Conservation (phyloP, 2,888 invertebrate genomes). For the Pyrrhia umbra region DNA sequence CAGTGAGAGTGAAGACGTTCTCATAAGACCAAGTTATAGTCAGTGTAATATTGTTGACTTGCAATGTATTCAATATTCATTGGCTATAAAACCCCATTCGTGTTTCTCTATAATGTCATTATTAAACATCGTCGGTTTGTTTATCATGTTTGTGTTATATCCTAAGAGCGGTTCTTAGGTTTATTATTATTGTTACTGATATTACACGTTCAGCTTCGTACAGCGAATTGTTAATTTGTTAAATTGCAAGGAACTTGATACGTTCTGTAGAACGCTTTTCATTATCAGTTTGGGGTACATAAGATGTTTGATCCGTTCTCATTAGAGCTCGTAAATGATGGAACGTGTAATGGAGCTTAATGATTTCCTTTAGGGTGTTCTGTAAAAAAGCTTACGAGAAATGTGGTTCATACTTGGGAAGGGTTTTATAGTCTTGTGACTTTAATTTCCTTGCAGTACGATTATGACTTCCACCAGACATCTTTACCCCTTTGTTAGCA, state of each 20-base stretch:
- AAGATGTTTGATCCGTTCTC: conserved; percentile 45
- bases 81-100: conserved; percentile 24
- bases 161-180: conserved; percentile 22
- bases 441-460: not conserved
- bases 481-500: too few relatives aligned
- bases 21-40: conserved; percentile 10
- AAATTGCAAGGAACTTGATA: conserved; percentile 57
- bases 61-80: conserved; percentile 19
- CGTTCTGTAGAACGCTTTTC: conserved; percentile 36
- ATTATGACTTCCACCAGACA: not conserved
- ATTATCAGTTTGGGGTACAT: conserved; percentile 33
- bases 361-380: conserved; percentile 29
- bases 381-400: not conserved
- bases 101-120: conserved; percentile 20
- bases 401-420: not conserved
- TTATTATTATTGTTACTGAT: conserved; percentile 65
- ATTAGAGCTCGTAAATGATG: conserved; percentile 34
- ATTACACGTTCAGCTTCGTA: conserved; percentile 52
- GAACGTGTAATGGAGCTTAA: conserved; percentile 27
- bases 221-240: conserved; percentile 62
- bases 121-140: conserved; percentile 35
- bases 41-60: conserved; percentile 18
- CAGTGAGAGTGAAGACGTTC: not conserved
- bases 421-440: not conserved
- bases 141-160: conserved; percentile 32